Percentiles rank a stretch among this genome's conserved stretches.
These are phyloP conservation scores for Chaetodon auriga DNA, from an alignment of 2,113 vertebrate species.

Conservation along the genomic window DNA sequence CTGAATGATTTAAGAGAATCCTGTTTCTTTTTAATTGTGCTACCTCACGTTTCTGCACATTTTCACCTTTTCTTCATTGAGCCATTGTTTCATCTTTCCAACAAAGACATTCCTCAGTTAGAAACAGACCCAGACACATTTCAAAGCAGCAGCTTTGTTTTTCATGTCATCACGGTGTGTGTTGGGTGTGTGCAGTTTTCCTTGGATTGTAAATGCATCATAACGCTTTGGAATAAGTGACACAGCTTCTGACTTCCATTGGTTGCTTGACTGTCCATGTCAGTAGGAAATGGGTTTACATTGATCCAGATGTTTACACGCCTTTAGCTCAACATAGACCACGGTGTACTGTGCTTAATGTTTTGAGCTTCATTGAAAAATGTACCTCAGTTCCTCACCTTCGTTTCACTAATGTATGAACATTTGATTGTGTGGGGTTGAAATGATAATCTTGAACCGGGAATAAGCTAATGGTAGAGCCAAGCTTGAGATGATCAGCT, in stretches of 20 bases:
- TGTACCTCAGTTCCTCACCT: conserved; percentile 17
- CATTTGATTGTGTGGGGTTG: background rate
- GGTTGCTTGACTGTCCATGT: background rate
- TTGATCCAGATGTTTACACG: conserved; percentile 31
- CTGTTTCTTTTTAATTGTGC: conserved; percentile 15
- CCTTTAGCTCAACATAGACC: background rate
- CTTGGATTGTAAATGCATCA: conserved; percentile 2
- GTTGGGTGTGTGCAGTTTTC: background rate
- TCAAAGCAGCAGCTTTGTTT: background rate
- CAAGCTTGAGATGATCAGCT: background rate
- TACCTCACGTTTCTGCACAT: conserved; percentile 54
- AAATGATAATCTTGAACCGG: conserved; percentile 1
- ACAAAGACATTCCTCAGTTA: conserved; percentile 30
- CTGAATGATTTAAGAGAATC: background rate
- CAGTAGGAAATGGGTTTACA: conserved; percentile 15
- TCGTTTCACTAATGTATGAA: background rate
- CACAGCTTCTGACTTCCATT: background rate
- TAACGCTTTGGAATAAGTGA: background rate
- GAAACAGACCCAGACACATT: background rate
- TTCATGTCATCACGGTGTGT: background rate
- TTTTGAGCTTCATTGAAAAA: conserved; percentile 6
- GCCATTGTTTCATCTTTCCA: background rate
- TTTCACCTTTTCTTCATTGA: conserved; percentile 25
- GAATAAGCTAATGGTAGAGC: background rate
- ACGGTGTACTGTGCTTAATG: background rate